A percentile compares a stretch with the other conserved stretches of the same genome.
Evolutionary conservation across 2,888 invertebrate species (phyloP).

Genomic region (Drosophila fulvimacula): DNA sequence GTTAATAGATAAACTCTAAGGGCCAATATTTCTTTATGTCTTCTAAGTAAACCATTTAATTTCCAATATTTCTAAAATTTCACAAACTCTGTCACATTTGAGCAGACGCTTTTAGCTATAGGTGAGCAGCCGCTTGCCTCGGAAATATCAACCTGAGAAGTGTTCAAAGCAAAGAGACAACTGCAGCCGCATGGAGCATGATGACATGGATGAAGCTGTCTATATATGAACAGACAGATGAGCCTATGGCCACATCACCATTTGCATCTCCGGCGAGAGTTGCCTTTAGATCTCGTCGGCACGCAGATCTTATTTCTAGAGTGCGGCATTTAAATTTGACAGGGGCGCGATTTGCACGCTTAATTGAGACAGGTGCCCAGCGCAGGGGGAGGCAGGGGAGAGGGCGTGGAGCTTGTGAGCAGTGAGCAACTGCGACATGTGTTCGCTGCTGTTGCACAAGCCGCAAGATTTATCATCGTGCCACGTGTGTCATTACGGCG

Average conservation of each 20-base stretch:
- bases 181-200: slow-evolving; percentile 1
- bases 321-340: slow-evolving; percentile 74
- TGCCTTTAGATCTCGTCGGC: slow-evolving; percentile 62
- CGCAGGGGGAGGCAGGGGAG: not conserved
- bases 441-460: slow-evolving; percentile 75
- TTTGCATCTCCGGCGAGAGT: slow-evolving; percentile 30
- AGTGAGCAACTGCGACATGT: slow-evolving; percentile 64
- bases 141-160: slow-evolving; percentile 32
- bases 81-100: no score
- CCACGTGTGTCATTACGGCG: slow-evolving; percentile 68
- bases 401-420: slow-evolving; percentile 20
- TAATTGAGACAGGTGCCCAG: slow-evolving; percentile 79
- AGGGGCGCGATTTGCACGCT: slow-evolving; percentile 78
- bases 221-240: slow-evolving; percentile 9
- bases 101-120: not conserved
- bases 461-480: slow-evolving; percentile 73
- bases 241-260: slow-evolving; percentile 5
- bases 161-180: slow-evolving; percentile 43
- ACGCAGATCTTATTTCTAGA: slow-evolving; percentile 48
- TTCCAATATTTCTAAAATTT: not conserved
- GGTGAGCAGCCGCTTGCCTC: slow-evolving; percentile 10
- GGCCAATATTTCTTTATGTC: not conserved
- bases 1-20: not conserved
- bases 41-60: not conserved
- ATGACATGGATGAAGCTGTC: slow-evolving; percentile 34